phyloP scores from a whole-genome alignment of 2,888 invertebrate genomes.

The Baronia brevicornis region DNA sequence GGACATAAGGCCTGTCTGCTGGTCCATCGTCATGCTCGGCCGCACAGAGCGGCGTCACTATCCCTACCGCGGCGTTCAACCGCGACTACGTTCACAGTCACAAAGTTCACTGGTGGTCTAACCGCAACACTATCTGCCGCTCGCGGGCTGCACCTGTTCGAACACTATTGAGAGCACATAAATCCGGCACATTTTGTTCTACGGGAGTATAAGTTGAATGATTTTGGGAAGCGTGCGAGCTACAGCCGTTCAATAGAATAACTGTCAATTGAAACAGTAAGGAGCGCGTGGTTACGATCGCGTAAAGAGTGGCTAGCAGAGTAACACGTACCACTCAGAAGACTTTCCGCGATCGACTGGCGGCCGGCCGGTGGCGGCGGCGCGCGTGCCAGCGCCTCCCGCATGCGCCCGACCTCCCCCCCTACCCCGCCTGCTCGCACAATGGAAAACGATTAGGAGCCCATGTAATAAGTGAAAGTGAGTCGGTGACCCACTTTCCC shows the following conservation, averaged over 20 bases:
- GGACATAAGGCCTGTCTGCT: slow-evolving; percentile 89
- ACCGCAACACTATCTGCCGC: slow-evolving; percentile 72
- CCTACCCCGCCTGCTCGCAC: slow-evolving; percentile 76
- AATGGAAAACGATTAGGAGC: slow-evolving; percentile 83
- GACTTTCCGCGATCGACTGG: slow-evolving; percentile 71
- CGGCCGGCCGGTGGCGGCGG: slow-evolving; percentile 66
- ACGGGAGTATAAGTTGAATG: slow-evolving; percentile 29
- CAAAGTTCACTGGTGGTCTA: slow-evolving; percentile 72
- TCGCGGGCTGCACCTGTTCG: slow-evolving; percentile 70
- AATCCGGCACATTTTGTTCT: slow-evolving; percentile 71
- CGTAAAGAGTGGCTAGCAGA: slow-evolving; percentile 34
- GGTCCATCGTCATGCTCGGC: slow-evolving; percentile 84
- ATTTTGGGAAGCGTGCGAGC: slow-evolving; percentile 25
- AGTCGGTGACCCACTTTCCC: slow-evolving; percentile 93
- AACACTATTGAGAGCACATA: slow-evolving; percentile 62
- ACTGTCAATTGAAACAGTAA: slow-evolving; percentile 38
- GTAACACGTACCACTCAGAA: slow-evolving; percentile 52
- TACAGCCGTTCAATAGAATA: slow-evolving; percentile 33
- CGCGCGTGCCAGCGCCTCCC: slow-evolving; percentile 73
- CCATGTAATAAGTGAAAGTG: slow-evolving; percentile 93
- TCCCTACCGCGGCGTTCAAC: slow-evolving; percentile 69
- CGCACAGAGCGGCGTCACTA: slow-evolving; percentile 62
- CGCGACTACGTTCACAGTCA: slow-evolving; percentile 73
- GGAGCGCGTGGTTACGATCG: slow-evolving; percentile 64
- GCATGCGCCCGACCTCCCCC: slow-evolving; percentile 72